Conservation (phyloP, 2,888 invertebrate genomes). For the Apamea epomidion region DNA sequence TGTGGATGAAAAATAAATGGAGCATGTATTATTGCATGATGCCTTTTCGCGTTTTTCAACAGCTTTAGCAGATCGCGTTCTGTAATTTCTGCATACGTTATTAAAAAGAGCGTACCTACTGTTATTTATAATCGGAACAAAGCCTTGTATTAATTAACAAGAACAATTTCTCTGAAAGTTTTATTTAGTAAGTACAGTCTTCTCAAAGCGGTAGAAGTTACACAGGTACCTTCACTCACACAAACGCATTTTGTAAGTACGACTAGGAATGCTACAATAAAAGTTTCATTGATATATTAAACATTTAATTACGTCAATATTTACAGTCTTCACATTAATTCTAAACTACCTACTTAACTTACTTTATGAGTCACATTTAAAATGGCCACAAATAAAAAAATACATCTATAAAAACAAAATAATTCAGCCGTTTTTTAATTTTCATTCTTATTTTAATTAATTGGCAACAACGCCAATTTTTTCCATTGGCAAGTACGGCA, state of each 20-base stretch:
- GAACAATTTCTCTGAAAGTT: neutral
- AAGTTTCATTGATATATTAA: constrained; percentile 16
- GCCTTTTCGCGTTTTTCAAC: neutral
- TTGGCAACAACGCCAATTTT: constrained; percentile 23
- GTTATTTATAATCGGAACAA: constrained; percentile 25
- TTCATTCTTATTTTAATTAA: constrained; percentile 3
- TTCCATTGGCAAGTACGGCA: constrained; percentile 19
- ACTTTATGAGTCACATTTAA: constrained; percentile 26
- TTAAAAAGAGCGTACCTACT: neutral
- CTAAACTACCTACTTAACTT: constrained; percentile 33
- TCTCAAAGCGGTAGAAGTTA: neutral
- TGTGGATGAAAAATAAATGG: neutral
- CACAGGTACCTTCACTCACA: neutral
- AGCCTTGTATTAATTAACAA: constrained; percentile 49
- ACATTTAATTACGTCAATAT: constrained; percentile 47
- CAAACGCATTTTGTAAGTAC: neutral
- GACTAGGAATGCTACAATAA: constrained; percentile 21
- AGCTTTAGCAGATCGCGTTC: neutral
- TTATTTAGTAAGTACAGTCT: neutral
- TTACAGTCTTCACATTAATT: constrained; percentile 56
- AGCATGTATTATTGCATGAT: neutral
- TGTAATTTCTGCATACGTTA: neutral
- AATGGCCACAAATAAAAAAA: constrained; percentile 22
- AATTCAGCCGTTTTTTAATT: constrained; percentile 13
- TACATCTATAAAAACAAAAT: constrained; percentile 15